Evolutionary conservation across 2,113 vertebrate species (phyloP).

Genomic region (Amphilophus citrinellus): DNA sequence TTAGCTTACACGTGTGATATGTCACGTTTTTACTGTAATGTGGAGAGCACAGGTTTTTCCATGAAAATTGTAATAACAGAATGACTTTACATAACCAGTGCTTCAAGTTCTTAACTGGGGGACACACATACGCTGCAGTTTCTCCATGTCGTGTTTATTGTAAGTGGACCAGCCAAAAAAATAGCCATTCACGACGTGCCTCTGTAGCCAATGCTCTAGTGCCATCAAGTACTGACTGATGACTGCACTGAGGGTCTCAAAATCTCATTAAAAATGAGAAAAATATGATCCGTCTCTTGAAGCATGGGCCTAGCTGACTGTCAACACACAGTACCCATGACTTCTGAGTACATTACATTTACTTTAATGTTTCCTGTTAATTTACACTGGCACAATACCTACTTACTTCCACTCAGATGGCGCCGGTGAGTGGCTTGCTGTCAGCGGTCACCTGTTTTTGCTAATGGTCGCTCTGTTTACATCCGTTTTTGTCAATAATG

Average conservation of each 20-base stretch:
- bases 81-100: neutral
- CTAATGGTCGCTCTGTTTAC: no score
- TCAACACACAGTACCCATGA: neutral
- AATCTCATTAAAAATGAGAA: slow-evolving; percentile 72
- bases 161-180: neutral
- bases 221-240: slow-evolving; percentile 31
- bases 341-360: neutral
- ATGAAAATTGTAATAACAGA: neutral
- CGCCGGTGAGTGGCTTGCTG: no score
- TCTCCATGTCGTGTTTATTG: neutral
- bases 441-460: no score
- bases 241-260: slow-evolving; percentile 63
- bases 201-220: slow-evolving; percentile 51
- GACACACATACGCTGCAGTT: neutral
- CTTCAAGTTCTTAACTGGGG: neutral
- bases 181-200: slow-evolving; percentile 37
- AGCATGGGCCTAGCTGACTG: slow-evolving; percentile 23
- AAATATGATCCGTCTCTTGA: slow-evolving; percentile 71
- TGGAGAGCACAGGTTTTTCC: neutral
- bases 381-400: no score
- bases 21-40: neutral
- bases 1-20: neutral
- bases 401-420: no score
- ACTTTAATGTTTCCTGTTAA: neutral
- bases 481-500: no score